Base-by-base conservation (phyloP, 2,888 invertebrate species). In the Microplitis deprimator region DNA sequence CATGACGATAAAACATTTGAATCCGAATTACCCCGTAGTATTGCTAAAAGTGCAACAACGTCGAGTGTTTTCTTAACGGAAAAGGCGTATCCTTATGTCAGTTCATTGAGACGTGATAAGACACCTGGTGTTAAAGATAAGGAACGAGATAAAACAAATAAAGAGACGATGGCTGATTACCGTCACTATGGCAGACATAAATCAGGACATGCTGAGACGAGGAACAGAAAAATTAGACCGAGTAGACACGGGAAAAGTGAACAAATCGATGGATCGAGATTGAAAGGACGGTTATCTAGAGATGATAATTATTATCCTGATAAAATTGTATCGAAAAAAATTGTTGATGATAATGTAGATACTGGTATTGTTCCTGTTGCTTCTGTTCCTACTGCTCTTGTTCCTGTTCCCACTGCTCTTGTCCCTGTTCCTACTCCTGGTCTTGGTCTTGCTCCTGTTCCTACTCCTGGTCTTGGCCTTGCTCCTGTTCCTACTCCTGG, bases 11-110 rank as follows among this genome's bases (percentile, higher is more conserved):
- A 94, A 89, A 94, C 94, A 0, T 90, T 94, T 68, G 95, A 95
- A 84, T 94, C 95, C 0, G 89, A 90, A 3, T 75, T 84, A 61
- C 85, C 88, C 1, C 70, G 93, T 87, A 88, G 90, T 84, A 74
- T 95, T 41, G 91, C 93, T 83, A 93, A 95, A 87, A 96, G 95
- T 87, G 92, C 95, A 16, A 95, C 95, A 1, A 93, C 94, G 4
- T 85, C 88, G 16, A 90, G 88, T 81, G 94, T 95, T 74, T 91
- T 95, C 8, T 91, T 96, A 80, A 92, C 93, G 68, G 94, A 95
- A 87, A 94, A 93, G 85, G 91, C 92, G 0, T 93, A 93, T 84
- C 93, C 94, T 0, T 92, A 92, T 84, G 92, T 92, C 1, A 88
- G 89, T 10, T 85, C 87, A 6, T 71, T 83, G 82, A 29, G 91